Evolutionary conservation across 2,113 vertebrate species (phyloP), one percentile per base, ranked within the genome.

Genomic region (Zosterops pallidus): DNA sequence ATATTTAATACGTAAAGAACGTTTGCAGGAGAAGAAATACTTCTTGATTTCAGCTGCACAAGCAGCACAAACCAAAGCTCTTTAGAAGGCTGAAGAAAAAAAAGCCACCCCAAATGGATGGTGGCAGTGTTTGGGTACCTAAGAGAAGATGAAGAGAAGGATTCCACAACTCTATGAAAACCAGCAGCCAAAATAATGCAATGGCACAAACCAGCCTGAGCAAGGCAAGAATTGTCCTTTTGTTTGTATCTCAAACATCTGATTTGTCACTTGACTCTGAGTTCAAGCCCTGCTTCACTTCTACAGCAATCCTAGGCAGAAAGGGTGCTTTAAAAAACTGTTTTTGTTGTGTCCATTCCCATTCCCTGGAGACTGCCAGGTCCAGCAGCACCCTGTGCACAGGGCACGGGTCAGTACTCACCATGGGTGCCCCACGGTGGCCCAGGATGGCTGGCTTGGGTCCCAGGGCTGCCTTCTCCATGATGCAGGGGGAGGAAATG

Each of bases 401-500:
- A 44, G 62, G 31, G 52, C 37, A 29, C 1, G 3, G 35, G 0
- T 33, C 72, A 10, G 71, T 42, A 97, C 98, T 97, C 96, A 99
- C 99, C 99, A 99, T 99, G 0, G 99, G 99, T 7, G 98, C 98
- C 60, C 99, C 99, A 0, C 98, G 98, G 70, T 99, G 98, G 21
- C 99, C 99, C 1, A 99, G 98, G 95, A 99, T 93, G 46, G 97
- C 96, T 9, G 99, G 99, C 44, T 98, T 98, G 29, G 98, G 97
- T 37, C 96, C 98, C 84, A 99, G 98, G 71, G 98, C 95, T 83
- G 97, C 96, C 85, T 95, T 98, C 94, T 99, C 98, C 99, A 99
- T 99, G 91, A 99, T 98, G 97, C 99, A 99, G 76, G 99, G 99
- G 59, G 99, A 99, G 22, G 98, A 98, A 97, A 99, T 99, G 39